Evolutionary conservation across 2,113 vertebrate genomes (phyloP).

Genomic region (Lepus americanus): DNA sequence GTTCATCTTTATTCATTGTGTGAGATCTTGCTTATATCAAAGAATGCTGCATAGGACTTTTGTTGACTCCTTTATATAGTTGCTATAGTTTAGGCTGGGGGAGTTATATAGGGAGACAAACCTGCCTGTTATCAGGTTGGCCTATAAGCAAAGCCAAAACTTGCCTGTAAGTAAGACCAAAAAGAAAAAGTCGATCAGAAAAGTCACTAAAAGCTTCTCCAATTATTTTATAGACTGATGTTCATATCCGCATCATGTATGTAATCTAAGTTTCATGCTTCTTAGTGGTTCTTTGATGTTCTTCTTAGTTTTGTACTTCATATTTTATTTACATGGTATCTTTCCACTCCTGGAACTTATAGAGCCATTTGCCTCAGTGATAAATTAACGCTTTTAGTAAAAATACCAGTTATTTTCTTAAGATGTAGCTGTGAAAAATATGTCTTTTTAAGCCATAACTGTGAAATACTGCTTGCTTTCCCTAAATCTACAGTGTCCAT

Average conservation of each 20-base stretch:
- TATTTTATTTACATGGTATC: conserved; percentile 41
- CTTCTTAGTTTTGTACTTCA: neutral
- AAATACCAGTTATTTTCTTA: neutral
- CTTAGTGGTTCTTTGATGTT: neutral
- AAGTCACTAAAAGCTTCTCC: neutral
- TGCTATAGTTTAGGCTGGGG: neutral
- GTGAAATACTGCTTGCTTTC: neutral
- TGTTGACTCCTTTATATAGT: neutral
- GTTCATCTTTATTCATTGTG: neutral
- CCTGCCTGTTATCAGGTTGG: neutral
- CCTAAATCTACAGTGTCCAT: neutral
- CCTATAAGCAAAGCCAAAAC: neutral
- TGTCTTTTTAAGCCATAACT: neutral
- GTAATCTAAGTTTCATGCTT: neutral
- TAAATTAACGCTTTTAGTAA: conserved; percentile 19
- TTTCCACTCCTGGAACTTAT: neutral
- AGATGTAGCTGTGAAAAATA: neutral
- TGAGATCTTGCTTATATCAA: neutral
- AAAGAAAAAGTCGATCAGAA: neutral
- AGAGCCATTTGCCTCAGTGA: neutral
- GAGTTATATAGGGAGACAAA: neutral
- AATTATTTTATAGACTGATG: neutral
- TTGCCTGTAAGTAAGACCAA: neutral
- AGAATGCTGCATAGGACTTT: neutral
- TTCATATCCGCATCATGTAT: neutral